Base-by-base conservation (phyloP, 1,140 invertebrate genomes). In the Adoxophyes honmai region DNA sequence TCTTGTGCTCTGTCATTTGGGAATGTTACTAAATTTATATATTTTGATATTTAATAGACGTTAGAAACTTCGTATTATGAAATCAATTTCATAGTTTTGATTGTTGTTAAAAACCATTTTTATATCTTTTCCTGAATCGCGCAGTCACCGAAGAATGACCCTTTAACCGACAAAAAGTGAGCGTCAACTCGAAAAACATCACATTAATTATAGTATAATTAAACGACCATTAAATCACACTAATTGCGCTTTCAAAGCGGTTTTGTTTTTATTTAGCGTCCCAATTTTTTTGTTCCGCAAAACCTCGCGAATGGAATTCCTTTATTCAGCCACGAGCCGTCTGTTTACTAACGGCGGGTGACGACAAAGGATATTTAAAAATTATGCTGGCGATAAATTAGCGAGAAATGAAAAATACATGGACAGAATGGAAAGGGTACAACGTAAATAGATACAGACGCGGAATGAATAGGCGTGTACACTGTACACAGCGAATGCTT, bases 221-320 rank as follows among this genome's bases (percentile, higher is more conserved):
- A 86, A 86, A 88, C 66, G 72, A 69, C 73, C 78, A 78, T 88
- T 88, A 86, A 88, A 88, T 88, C 83, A 85, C 73, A 75, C 75
- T 84, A 86, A 86, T 86, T 86, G 82, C 75, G 72, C 74, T 71
- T 74, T 68, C 68, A 38, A 58, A 61, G 70, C 64, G 35, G 33
- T 65, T 72, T 80, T 82, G 78, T 86, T 85, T 86, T 85, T 84
- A 82, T 86, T 67, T 86, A 78, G 57, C 67, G 65, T 64, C 55
- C 68, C 68, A 76, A 67, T 86, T 88, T 88, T 83, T 83, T 76
- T 67, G 63, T 62, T 64, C 63, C 42, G 52, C 70, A 66, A 76
- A 76, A 73, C 70, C 64, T 66, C 61, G 53, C 63, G 69, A 81
- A 82, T 79, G 77, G 83, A 80, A 87, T 88, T 78, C 83, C 73